phyloP scores from a whole-genome alignment of 2,113 vertebrate genomes.

The Saguinus imperator region DNA sequence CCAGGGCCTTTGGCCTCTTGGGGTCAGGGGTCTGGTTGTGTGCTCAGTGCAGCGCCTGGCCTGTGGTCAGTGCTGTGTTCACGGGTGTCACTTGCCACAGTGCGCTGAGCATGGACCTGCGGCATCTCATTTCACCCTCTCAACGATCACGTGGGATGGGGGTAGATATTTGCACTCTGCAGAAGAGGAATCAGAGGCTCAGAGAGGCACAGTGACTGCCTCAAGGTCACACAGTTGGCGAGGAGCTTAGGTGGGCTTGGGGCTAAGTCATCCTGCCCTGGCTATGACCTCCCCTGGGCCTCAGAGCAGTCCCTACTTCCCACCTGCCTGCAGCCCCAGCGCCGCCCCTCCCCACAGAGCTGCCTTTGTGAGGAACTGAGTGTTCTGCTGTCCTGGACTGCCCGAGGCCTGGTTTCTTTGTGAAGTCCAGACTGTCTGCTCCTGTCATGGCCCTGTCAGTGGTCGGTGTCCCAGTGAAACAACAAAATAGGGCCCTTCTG shows the following conservation, averaged over 20 bases:
- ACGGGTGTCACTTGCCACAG: background rate
- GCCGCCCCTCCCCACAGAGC: background rate
- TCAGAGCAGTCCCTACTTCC: background rate
- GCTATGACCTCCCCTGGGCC: background rate
- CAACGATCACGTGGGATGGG: background rate
- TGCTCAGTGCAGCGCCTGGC: background rate
- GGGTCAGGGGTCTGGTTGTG: background rate
- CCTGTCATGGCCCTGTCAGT: no score
- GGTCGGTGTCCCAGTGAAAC: background rate
- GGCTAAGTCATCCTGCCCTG: background rate
- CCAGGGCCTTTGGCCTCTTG: background rate
- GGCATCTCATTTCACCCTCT: background rate
- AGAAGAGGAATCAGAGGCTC: background rate
- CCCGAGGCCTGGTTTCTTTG: background rate
- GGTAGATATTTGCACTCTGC: background rate
- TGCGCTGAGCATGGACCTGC: background rate
- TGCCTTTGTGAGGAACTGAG: background rate
- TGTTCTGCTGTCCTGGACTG: fast-evolving
- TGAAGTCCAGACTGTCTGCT: background rate
- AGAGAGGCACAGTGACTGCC: background rate
- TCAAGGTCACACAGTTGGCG: background rate
- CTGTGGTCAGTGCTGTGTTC: fast-evolving
- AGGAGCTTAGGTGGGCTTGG: background rate
- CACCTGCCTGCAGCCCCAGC: background rate
- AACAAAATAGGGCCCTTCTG: background rate